Evolutionary conservation across 2,797 vertebrate genomes (phyloP).

Genomic region (Crax fasciolata): DNA sequence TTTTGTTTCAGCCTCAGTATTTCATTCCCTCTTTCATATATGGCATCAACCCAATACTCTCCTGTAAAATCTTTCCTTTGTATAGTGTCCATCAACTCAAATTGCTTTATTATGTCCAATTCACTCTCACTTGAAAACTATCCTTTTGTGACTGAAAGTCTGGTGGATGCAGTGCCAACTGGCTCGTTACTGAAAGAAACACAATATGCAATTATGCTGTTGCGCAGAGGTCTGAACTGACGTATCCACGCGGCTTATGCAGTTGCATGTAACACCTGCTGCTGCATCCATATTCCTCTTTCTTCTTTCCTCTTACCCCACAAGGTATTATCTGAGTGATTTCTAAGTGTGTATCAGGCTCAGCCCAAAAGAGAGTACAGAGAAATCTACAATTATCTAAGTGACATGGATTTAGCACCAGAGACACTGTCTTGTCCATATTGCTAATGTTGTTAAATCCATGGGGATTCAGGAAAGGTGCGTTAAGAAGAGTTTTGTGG

Average conservation of each 20-base stretch:
- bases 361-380: background rate
- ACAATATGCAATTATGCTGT: rapidly evolving
- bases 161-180: background rate
- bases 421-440: background rate
- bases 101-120: background rate
- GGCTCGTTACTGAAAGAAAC: background rate
- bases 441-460: background rate
- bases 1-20: background rate
- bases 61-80: background rate
- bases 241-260: background rate
- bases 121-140: background rate
- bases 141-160: background rate
- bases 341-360: background rate
- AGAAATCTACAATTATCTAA: background rate
- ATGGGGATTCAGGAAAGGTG: background rate
- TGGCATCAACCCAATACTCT: rapidly evolving
- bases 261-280: background rate
- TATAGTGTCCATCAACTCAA: background rate
- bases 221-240: background rate
- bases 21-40: background rate
- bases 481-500: background rate
- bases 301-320: background rate
- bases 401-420: background rate
- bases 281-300: background rate
- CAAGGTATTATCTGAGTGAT: background rate